phyloP scores from a whole-genome alignment of 2,797 vertebrate genomes.

The Melanotaenia trifasciata region DNA sequence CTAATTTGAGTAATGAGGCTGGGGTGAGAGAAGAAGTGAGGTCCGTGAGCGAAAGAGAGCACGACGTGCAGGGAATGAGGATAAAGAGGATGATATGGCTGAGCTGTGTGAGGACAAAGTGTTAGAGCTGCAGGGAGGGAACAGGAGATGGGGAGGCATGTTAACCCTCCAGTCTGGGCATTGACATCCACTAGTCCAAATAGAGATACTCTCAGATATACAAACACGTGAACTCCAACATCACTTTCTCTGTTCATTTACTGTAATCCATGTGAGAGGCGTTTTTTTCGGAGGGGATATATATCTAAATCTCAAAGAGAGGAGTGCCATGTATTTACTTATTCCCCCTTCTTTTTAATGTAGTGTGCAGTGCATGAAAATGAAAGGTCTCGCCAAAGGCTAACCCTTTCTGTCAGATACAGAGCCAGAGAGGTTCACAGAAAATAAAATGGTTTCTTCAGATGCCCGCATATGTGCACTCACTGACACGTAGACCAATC shows the following conservation, averaged over 20 bases:
- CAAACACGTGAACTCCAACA: constrained; percentile 47
- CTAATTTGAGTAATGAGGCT: constrained; percentile 83
- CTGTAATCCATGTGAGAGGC: constrained; percentile 66
- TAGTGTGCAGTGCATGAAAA: constrained; percentile 80
- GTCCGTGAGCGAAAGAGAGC: constrained; percentile 55
- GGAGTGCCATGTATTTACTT: constrained; percentile 80
- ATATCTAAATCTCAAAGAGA: constrained; percentile 73
- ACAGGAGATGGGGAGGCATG: constrained; percentile 30
- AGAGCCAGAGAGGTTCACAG: constrained; percentile 63
- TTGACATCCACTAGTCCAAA: constrained; percentile 29
- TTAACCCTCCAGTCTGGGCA: constrained; percentile 35
- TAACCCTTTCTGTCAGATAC: constrained; percentile 60
- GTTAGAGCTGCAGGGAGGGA: constrained; percentile 50
- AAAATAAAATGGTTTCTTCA: constrained; percentile 60
- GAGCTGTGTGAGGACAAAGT: constrained; percentile 54
- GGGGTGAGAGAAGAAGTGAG: constrained; percentile 72
- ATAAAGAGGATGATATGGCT: constrained; percentile 50
- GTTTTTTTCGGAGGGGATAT: constrained; percentile 52
- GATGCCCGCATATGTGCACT: constrained; percentile 29
- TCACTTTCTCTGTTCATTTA: constrained; percentile 50
- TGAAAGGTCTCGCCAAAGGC: constrained; percentile 82
- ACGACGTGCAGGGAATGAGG: constrained; percentile 67
- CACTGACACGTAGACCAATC: constrained; percentile 25
- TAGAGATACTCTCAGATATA: constrained; percentile 33
- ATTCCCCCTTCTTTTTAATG: constrained; percentile 79